These are phyloP conservation scores for Crepidodera aurea DNA, from an alignment of 2,888 invertebrate species.

Conservation along the genomic window DNA sequence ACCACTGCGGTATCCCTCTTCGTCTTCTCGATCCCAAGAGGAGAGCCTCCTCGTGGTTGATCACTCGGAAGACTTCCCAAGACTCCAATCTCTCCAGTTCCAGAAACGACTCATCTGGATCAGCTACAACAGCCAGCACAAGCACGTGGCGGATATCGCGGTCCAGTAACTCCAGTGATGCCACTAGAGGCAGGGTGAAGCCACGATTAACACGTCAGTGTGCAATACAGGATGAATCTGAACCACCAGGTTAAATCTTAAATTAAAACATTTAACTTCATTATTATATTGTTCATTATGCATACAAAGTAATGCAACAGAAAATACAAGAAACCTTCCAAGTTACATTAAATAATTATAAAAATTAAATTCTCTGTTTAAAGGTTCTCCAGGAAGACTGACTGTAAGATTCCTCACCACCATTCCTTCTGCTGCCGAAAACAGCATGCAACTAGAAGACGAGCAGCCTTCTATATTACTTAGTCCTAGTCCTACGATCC, in stretches of 20 bases:
- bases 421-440: slow-evolving; percentile 78
- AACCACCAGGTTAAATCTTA: slow-evolving; percentile 63
- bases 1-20: slow-evolving; percentile 79
- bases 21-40: slow-evolving; percentile 78
- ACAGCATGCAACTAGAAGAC: slow-evolving; percentile 73
- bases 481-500: slow-evolving; percentile 46
- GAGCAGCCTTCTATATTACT: slow-evolving; percentile 58
- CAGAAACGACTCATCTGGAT: slow-evolving; percentile 89
- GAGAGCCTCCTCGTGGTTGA: slow-evolving; percentile 86
- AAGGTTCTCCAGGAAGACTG: slow-evolving; percentile 64
- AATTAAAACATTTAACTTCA: no score
- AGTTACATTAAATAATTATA: no score
- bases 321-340: no score
- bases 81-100: slow-evolving; percentile 92
- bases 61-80: slow-evolving; percentile 90
- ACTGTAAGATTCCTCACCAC: slow-evolving; percentile 72
- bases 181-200: slow-evolving; percentile 46
- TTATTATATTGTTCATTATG: no score
- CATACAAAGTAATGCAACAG: no score
- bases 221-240: slow-evolving; percentile 78
- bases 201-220: slow-evolving; percentile 82
- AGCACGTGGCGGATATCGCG: slow-evolving; percentile 89
- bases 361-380: no score
- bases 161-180: slow-evolving; percentile 77
- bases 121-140: slow-evolving; percentile 87